Conservation (phyloP, 2,797 vertebrate species). For the Rhabdophis nuchalis region DNA sequence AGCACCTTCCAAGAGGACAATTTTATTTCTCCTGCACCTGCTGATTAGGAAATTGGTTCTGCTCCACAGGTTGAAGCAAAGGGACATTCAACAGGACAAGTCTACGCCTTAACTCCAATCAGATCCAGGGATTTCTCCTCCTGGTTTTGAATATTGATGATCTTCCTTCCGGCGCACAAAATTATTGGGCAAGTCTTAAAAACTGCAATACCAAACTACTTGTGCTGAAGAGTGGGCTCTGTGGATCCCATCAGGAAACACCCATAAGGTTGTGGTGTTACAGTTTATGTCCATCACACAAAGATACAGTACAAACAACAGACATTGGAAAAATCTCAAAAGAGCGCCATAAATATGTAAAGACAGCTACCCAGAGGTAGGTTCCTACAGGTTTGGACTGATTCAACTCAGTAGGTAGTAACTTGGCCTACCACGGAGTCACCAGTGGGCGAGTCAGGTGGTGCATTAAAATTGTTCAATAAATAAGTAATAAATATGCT, state of each 20-base stretch:
- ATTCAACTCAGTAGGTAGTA: too few relatives aligned
- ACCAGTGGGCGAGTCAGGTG: too few relatives aligned
- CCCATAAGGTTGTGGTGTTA: background rate
- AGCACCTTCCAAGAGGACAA: background rate
- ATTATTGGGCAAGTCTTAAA: background rate
- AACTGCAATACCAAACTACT: background rate
- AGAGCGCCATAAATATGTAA: background rate
- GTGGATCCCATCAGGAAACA: background rate
- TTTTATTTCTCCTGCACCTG: background rate
- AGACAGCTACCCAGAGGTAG: background rate
- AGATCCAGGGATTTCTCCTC: background rate
- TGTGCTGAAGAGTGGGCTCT: background rate
- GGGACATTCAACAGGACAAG: background rate
- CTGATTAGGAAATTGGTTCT: constrained; percentile 20
- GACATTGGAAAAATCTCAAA: background rate
- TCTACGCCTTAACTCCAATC: background rate
- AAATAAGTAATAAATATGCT: too few relatives aligned
- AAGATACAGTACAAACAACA: background rate
- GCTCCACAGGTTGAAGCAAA: background rate
- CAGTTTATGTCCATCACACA: background rate
- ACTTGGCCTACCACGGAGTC: too few relatives aligned
- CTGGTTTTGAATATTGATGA: background rate
- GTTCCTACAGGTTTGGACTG: too few relatives aligned
- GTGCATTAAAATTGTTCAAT: too few relatives aligned
- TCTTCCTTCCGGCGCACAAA: background rate